A percentile compares a stretch with the other conserved stretches of the same genome.
Conservation (phyloP, 2,888 invertebrate genomes). For the Protodeltote pygarga region DNA sequence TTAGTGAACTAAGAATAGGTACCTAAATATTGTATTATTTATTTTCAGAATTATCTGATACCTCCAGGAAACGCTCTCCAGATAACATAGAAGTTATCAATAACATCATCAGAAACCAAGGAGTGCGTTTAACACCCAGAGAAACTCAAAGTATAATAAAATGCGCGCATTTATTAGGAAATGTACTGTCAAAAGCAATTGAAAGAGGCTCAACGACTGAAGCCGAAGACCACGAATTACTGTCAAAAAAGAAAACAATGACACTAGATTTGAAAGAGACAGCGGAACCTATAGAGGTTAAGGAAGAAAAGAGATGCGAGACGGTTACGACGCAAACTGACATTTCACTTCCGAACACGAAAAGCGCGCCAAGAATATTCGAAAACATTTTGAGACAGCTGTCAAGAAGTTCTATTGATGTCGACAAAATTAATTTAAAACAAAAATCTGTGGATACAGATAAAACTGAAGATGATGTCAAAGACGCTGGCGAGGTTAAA, state of each 20-base stretch:
- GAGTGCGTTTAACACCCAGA: constrained; percentile 70
- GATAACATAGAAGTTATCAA: constrained; percentile 66
- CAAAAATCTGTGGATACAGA: constrained; percentile 11
- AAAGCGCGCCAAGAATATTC: constrained; percentile 81
- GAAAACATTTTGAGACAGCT: constrained; percentile 78
- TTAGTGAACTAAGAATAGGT: constrained; percentile 1
- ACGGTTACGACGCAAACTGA: constrained; percentile 80
- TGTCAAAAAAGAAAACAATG: constrained; percentile 67
- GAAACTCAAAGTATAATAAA: constrained; percentile 79
- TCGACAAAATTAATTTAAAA: constrained; percentile 46
- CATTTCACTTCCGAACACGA: constrained; percentile 80
- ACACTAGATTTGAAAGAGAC: constrained; percentile 75
- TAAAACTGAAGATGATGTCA: background rate
- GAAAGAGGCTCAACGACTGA: constrained; percentile 66
- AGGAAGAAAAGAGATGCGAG: constrained; percentile 67
- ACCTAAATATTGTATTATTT: constrained; percentile 17
- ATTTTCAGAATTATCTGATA: constrained; percentile 71
- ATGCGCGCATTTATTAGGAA: constrained; percentile 77
- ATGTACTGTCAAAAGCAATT: constrained; percentile 72
- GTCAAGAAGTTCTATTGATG: constrained; percentile 75
- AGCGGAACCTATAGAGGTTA: constrained; percentile 60
- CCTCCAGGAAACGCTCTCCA: constrained; percentile 69
- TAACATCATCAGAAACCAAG: constrained; percentile 71
- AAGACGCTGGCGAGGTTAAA: too few relatives aligned
- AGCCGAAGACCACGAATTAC: constrained; percentile 48